These are phyloP conservation scores for Lycopodina hypogea DNA, from an alignment of 37 sponge, comb jelly and placozoan genomes.

Conservation along the genomic window DNA sequence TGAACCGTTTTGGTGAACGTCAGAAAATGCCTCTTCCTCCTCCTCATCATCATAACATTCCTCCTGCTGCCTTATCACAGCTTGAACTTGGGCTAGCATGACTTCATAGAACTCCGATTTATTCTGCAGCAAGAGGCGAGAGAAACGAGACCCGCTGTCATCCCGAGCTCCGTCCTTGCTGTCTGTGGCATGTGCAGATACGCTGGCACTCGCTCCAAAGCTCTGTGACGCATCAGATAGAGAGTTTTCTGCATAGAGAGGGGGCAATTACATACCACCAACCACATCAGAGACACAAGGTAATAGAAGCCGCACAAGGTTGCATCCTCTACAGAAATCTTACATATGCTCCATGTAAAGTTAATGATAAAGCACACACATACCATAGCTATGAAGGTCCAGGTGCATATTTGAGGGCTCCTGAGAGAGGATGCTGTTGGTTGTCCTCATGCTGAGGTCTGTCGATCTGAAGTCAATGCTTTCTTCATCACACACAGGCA, in stretches of 20 bases:
- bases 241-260: background rate
- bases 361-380: background rate
- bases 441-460: conserved; percentile 11
- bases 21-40: too few relatives aligned
- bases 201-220: conserved; percentile 26
- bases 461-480: background rate
- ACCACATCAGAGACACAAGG: too few relatives aligned
- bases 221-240: background rate
- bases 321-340: background rate
- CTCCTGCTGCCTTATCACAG: background rate
- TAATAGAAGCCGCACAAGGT: too few relatives aligned
- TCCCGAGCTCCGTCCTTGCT: background rate
- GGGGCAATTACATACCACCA: background rate
- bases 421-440: conserved; percentile 7
- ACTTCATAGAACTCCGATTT: conserved; percentile 15
- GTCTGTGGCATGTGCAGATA: background rate
- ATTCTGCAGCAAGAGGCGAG: conserved; percentile 3
- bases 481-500: background rate
- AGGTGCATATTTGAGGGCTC: conserved; percentile 17
- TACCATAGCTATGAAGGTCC: conserved; percentile 26
- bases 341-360: too few relatives aligned
- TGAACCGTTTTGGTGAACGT: too few relatives aligned
- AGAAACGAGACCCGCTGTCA: background rate
- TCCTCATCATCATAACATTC: background rate
- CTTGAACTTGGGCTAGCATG: conserved; percentile 12